Base-by-base conservation (phyloP, 1,140 invertebrate species). In the Rhopalosiphum padi region DNA sequence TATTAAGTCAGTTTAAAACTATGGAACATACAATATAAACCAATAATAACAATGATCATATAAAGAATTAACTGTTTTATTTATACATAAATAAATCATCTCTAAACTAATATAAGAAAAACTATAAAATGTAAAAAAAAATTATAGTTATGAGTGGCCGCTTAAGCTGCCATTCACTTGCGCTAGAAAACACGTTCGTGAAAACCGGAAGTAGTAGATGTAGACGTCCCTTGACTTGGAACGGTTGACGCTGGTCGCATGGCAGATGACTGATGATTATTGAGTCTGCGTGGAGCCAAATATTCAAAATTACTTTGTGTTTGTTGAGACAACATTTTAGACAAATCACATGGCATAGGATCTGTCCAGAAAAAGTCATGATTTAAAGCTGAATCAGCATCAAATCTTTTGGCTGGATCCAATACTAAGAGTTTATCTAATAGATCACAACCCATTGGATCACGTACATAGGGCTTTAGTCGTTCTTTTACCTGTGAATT, bases 301-400 rank as follows among this genome's bases (percentile, higher is more conserved):
- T 98, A 99, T 95, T 99, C 99, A 95, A 99, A 99, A 98, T 99
- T 99, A 95, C 98, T 99, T 94, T 98, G 98, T 0, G 97, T 97
- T 95, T 99, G 98, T 94, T 99, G 98, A 0, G 98, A 98, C 87
- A 99, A 95, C 98, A 99, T 99, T 96, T 98, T 98, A 48, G 97
- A 97, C 3, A 99, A 95, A 95, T 99, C 98, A 95, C 97, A 97
- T 0, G 99, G 98, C 97, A 99, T 98, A 51, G 99, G 99, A 95
- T 99, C 98, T 3, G 97, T 98, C 98, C 98, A 99, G 95, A 99
- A 99, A 95, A 99, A 99, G 95, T 99, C 98, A 94, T 99, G 99
- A 96, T 99, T 99, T 2, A 99, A 95, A 0, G 99, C 99, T 2
- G 97, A 97, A 95, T 99, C 99, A 0, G 98, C 97, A 95, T 99